Evolutionary conservation across 2,113 vertebrate genomes (phyloP).

Genomic region (Ginglymostoma cirratum): DNA sequence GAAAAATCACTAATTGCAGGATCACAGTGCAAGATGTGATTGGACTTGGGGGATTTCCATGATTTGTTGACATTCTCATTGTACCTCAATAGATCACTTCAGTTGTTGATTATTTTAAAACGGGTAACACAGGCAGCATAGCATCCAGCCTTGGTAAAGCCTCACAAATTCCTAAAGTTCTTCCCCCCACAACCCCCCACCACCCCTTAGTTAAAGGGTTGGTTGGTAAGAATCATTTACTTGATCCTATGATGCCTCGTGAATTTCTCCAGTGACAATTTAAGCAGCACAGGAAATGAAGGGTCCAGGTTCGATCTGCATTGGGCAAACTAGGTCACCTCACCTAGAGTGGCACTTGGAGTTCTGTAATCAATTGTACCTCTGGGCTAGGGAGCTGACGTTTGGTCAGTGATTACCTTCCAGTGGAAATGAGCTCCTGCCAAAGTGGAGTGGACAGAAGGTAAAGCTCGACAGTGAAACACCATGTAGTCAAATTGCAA

Average conservation of each 20-base stretch:
- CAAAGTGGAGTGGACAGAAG: background rate
- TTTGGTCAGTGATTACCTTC: background rate
- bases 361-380: background rate
- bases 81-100: background rate
- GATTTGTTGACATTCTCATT: background rate
- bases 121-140: background rate
- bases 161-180: background rate
- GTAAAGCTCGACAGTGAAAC: background rate
- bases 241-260: background rate
- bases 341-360: background rate
- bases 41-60: too few relatives aligned
- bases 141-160: background rate
- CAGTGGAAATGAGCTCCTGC: background rate
- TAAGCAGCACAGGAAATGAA: background rate
- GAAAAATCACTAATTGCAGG: background rate
- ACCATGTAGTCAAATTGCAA: background rate
- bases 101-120: conserved; percentile 18
- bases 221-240: background rate
- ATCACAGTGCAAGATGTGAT: background rate
- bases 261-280: background rate
- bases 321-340: background rate
- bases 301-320: background rate
- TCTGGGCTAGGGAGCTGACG: background rate
- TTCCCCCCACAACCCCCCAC: background rate
- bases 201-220: background rate